Conservation (phyloP, 2,888 invertebrate species). For the Terebella lapidaria region DNA sequence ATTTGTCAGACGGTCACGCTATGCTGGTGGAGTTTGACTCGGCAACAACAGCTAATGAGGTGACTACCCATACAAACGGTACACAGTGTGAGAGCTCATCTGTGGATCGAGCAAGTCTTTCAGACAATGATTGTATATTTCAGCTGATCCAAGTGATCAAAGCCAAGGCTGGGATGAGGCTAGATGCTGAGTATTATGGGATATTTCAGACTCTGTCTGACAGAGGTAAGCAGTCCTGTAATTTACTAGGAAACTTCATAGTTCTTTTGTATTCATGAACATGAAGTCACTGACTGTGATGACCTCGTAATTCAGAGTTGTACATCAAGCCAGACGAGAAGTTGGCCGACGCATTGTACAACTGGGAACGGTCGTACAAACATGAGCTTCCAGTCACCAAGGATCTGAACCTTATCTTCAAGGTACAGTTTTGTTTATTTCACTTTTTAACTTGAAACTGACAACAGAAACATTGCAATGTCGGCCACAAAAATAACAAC, state of each 20-base stretch:
- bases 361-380: constrained; percentile 72
- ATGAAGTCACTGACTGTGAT: no score
- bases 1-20: constrained; percentile 90
- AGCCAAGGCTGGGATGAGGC: constrained; percentile 80
- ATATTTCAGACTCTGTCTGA: constrained; percentile 76
- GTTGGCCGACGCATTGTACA: constrained; percentile 88
- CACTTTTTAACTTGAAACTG: no score
- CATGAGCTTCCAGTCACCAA: constrained; percentile 10
- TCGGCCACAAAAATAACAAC: no score
- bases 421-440: constrained; percentile 11
- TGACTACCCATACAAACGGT: constrained; percentile 22
- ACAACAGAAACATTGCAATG: no score
- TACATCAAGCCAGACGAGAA: constrained; percentile 77
- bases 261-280: no score
- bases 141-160: constrained; percentile 77
- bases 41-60: constrained; percentile 81
- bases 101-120: no score
- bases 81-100: no score
- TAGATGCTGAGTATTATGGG: constrained; percentile 80
- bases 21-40: constrained; percentile 93
- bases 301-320: constrained; percentile 62
- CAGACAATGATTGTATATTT: no score
- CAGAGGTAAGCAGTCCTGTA: constrained; percentile 51
- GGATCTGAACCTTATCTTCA: constrained; percentile 26
- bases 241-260: no score